Percentiles rank a stretch among this genome's conserved stretches.
Evolutionary conservation across 2,113 vertebrate genomes (phyloP).

Genomic region (Choloepus hoffmanni): DNA sequence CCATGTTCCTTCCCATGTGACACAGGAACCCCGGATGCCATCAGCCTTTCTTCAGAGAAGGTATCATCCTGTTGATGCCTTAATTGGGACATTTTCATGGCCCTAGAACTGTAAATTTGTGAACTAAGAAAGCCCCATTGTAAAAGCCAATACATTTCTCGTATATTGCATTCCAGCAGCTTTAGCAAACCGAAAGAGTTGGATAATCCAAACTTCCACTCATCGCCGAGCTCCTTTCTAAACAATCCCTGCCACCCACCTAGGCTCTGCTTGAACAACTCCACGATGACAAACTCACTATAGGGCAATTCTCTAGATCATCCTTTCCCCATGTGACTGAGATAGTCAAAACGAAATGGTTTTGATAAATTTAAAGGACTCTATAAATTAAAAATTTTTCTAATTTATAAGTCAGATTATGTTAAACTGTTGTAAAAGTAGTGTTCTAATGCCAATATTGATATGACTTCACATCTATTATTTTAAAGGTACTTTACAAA

Average conservation of each 20-base stretch:
- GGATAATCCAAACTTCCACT: no score
- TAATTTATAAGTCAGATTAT: slow-evolving; percentile 10
- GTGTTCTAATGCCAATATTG: neutral
- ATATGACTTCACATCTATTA: neutral
- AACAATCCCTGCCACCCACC: neutral
- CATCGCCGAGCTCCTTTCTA: no score
- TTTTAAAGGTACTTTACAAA: slow-evolving; percentile 11
- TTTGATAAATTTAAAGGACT: slow-evolving; percentile 36
- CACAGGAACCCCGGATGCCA: no score
- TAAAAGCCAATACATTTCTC: no score
- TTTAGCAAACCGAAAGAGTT: no score
- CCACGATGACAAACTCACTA: neutral
- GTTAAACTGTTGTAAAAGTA: neutral
- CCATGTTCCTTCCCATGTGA: no score
- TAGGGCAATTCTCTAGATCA: neutral
- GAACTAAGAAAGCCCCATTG: no score
- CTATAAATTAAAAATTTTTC: slow-evolving; percentile 14
- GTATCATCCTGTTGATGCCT: no score
- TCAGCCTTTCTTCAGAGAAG: no score
- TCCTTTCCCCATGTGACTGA: neutral
- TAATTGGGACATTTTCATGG: no score
- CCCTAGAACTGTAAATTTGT: no score
- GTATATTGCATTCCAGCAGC: no score
- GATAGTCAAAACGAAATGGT: neutral
- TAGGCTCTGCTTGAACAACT: neutral